phyloP scores from a whole-genome alignment of 92 coral and sea anemone genomes.

The Meandrina meandrites region DNA sequence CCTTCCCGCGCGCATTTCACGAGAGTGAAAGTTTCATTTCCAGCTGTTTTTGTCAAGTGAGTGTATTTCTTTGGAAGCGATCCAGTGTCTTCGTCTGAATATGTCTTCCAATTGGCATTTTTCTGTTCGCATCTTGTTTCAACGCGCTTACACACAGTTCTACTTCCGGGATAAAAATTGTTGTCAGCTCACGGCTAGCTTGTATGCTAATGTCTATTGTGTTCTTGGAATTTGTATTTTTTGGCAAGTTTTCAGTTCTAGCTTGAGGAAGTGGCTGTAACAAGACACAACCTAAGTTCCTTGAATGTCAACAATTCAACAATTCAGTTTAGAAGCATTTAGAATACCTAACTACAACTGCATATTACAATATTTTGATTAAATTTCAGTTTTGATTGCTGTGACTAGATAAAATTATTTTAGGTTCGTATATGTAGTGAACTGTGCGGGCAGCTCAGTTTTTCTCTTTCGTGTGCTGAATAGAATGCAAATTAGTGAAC shows the following conservation, averaged over 20 bases:
- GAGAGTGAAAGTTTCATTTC: constrained; percentile 22
- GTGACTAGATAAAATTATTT: background rate
- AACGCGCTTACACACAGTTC: background rate
- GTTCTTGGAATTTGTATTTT: background rate
- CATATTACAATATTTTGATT: background rate
- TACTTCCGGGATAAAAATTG: constrained; percentile 28
- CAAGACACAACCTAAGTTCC: background rate
- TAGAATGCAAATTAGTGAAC: background rate
- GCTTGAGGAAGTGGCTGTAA: background rate
- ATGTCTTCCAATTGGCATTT: background rate
- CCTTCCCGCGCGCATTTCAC: background rate
- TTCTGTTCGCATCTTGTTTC: background rate
- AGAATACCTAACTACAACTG: background rate
- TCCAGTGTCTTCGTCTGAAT: background rate
- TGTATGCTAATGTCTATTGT: constrained; percentile 6
- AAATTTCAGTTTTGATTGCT: background rate
- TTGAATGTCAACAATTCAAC: background rate
- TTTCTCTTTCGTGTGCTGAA: background rate
- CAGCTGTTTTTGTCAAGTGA: too few relatives aligned
- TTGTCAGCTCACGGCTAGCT: background rate
- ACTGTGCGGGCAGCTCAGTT: background rate
- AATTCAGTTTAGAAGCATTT: background rate
- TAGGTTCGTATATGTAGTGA: background rate
- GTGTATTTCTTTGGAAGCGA: background rate
- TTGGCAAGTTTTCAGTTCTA: background rate